phyloP scores from a whole-genome alignment of 2,888 invertebrate species.

The Philonicus albiceps region DNA sequence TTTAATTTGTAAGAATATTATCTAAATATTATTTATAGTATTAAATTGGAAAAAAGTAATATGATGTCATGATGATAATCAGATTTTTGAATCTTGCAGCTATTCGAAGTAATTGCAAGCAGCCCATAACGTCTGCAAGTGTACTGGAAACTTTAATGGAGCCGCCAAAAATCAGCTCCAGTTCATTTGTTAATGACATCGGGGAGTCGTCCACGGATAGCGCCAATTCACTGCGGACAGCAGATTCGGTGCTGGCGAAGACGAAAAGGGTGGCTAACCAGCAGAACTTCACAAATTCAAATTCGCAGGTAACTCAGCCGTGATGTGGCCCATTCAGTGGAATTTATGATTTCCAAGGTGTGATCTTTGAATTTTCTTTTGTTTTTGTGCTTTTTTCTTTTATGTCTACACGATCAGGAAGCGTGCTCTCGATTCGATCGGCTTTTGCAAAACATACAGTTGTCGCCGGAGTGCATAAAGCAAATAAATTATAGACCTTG shows the following conservation, averaged over 20 bases:
- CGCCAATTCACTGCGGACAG: conserved; percentile 47
- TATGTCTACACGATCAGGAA: conserved; percentile 37
- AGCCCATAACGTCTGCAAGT: conserved; percentile 50
- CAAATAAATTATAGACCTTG: not conserved
- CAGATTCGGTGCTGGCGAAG: conserved; percentile 38
- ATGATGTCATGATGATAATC: no score
- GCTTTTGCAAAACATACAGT: conserved; percentile 48
- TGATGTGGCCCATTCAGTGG: not conserved
- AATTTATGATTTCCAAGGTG: not conserved
- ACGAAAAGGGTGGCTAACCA: not conserved
- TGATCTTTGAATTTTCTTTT: conserved; percentile 39
- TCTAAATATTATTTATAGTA: no score
- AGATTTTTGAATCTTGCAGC: conserved; percentile 24
- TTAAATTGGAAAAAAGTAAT: not conserved
- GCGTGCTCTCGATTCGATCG: conserved; percentile 46
- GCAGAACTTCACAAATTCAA: not conserved
- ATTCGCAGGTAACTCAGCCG: conserved; percentile 13
- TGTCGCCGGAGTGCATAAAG: conserved; percentile 44
- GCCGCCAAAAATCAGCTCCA: conserved; percentile 49
- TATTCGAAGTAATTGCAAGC: conserved; percentile 42
- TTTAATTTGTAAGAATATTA: no score
- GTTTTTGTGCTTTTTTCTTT: conserved; percentile 22
- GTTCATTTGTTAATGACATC: conserved; percentile 41
- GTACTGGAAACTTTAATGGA: conserved; percentile 52
- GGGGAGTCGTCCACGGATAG: conserved; percentile 48